Conservation (phyloP, 2,113 vertebrate species). For the Otocyon megalotis region DNA sequence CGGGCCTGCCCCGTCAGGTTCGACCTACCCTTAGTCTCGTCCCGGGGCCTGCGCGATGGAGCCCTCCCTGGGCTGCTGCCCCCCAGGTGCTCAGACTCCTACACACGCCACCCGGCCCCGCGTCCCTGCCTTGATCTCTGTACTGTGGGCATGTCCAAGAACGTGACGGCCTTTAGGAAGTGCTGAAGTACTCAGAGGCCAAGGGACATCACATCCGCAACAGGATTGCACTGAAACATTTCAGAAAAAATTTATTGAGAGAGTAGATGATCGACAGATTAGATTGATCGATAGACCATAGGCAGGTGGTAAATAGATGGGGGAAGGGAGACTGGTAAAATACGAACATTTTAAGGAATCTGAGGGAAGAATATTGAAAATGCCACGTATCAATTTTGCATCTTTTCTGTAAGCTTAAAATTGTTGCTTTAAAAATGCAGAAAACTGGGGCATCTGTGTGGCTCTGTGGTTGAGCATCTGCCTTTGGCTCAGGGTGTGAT, state of each 20-base stretch:
- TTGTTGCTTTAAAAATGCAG: background rate
- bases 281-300: background rate
- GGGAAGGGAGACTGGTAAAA: background rate
- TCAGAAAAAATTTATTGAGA: background rate
- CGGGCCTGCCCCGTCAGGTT: too few species aligned
- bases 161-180: background rate
- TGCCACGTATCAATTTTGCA: background rate
- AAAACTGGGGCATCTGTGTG: too few species aligned
- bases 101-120: fast-evolving
- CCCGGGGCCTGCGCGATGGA: background rate
- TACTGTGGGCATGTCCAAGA: background rate
- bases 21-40: background rate
- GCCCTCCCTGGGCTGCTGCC: background rate
- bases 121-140: background rate
- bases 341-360: background rate
- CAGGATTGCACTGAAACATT: background rate
- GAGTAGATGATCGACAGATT: background rate
- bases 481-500: too few species aligned
- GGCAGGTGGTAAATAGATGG: background rate
- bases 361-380: background rate
- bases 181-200: background rate
- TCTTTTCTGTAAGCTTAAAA: conserved; percentile 26
- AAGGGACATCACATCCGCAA: background rate
- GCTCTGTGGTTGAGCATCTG: too few species aligned
- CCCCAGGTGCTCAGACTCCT: background rate